phyloP scores from a whole-genome alignment of 2,888 invertebrate species.

The Eupithecia pulchellata region DNA sequence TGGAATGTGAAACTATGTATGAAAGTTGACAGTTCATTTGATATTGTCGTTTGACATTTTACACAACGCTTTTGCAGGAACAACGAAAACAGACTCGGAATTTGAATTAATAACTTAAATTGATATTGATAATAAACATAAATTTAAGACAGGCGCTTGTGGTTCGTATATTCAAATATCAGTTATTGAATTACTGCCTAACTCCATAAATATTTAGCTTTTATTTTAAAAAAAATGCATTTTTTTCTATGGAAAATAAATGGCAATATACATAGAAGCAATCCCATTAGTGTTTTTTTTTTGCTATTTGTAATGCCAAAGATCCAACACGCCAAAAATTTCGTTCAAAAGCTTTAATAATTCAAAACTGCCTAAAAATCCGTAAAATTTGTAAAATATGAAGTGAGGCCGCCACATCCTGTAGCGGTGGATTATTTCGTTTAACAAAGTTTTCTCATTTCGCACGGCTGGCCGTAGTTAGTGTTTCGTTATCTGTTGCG shows the following conservation, averaged over 20 bases:
- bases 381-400: conserved; percentile 18
- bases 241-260: neutral
- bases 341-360: conserved; percentile 19
- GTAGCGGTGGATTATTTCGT: conserved; percentile 58
- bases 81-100: neutral
- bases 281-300: neutral
- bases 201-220: neutral
- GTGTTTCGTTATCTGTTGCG: conserved; percentile 29
- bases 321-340: conserved; percentile 18
- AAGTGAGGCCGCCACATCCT: conserved; percentile 25
- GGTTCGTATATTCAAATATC: neutral
- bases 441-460: conserved; percentile 79
- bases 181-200: neutral
- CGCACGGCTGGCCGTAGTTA: conserved; percentile 38
- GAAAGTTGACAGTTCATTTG: neutral
- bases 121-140: neutral
- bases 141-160: neutral
- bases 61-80: no score
- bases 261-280: neutral
- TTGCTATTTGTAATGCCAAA: neutral
- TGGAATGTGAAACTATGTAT: conserved; percentile 9
- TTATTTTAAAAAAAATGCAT: neutral
- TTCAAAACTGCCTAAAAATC: conserved; percentile 16
- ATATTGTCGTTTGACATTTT: neutral
- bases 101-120: neutral